phyloP scores from a whole-genome alignment of 2,888 invertebrate species.

The Noctua fimbriata region DNA sequence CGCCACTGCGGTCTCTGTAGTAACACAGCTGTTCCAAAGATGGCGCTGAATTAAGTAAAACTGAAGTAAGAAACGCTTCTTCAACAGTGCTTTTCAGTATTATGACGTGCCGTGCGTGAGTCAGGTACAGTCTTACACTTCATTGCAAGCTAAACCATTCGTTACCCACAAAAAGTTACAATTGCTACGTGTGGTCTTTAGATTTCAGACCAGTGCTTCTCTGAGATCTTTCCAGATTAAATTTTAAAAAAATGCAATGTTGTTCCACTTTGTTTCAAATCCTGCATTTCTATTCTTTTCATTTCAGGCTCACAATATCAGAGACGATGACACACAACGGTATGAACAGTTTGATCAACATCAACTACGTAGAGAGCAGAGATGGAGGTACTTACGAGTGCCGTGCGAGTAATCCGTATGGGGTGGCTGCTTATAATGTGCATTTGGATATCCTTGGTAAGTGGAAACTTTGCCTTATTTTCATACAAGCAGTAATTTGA shows the following conservation, averaged over 20 bases:
- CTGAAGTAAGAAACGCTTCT: too few species aligned
- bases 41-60: not conserved
- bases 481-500: not conserved
- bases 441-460: constrained; percentile 85
- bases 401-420: constrained; percentile 86
- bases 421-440: constrained; percentile 81
- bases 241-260: too few species aligned
- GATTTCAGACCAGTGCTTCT: not conserved
- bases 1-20: not conserved
- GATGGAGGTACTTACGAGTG: constrained; percentile 87
- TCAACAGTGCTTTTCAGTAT: not conserved
- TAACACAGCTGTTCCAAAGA: not conserved
- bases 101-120: not conserved
- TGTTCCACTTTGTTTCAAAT: not conserved
- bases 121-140: not conserved
- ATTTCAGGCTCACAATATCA: constrained; percentile 82
- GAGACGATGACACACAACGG: constrained; percentile 83
- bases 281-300: not conserved
- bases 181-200: not conserved
- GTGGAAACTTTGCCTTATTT: constrained; percentile 9
- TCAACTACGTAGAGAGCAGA: constrained; percentile 84
- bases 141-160: too few species aligned
- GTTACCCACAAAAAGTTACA: not conserved
- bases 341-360: constrained; percentile 80
- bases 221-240: too few species aligned